Percentiles rank a stretch among this genome's conserved stretches.
phyloP scores from a whole-genome alignment of 2,113 vertebrate species.

The Micronycteris hirsuta region DNA sequence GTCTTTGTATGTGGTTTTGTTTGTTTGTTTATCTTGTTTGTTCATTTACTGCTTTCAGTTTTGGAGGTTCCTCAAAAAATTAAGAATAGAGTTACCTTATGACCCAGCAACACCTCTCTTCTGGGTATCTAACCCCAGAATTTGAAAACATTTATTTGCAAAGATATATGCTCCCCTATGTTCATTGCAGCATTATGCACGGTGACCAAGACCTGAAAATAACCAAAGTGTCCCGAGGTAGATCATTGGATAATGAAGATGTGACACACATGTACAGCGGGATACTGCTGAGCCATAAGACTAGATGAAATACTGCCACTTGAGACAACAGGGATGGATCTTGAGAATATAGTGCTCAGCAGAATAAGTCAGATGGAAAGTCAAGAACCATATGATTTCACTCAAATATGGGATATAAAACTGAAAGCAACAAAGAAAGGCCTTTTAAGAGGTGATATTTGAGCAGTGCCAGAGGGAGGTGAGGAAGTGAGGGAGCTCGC shows the following conservation, averaged over 20 bases:
- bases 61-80: not conserved
- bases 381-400: not conserved
- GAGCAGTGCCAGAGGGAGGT: not conserved
- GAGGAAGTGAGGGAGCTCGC: not conserved
- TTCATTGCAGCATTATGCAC: not conserved
- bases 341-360: not conserved
- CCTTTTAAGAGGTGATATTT: not conserved
- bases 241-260: not conserved
- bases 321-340: not conserved
- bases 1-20: not conserved
- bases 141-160: not conserved
- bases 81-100: not conserved
- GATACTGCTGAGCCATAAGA: not conserved
- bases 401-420: not conserved
- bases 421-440: not conserved
- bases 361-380: not conserved
- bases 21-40: not conserved
- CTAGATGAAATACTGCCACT: not conserved
- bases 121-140: not conserved
- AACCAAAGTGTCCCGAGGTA: not conserved
- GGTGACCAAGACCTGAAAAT: not conserved
- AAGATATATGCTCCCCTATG: not conserved
- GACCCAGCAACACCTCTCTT: not conserved
- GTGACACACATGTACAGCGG: not conserved
- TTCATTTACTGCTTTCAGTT: not conserved